A percentile compares a stretch with the other conserved stretches of the same genome.
Evolutionary conservation across 1,140 invertebrate genomes (phyloP).

Genomic region (Mizuhopecten yessoensis): DNA sequence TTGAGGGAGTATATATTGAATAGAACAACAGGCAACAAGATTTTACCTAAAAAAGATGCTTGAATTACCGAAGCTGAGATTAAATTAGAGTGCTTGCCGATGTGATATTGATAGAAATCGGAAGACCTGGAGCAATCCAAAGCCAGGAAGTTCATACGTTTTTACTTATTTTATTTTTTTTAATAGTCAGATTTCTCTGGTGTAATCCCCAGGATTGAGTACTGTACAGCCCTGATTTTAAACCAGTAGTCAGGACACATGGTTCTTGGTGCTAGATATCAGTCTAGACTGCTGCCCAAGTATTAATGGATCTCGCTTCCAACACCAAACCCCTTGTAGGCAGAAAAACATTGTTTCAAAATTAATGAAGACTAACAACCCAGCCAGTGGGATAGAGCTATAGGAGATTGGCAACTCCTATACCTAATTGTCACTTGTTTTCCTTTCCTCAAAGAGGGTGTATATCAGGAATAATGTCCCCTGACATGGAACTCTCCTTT

Average conservation of each 20-base stretch:
- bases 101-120: no score
- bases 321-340: not conserved
- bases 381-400: constrained; percentile 1
- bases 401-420: constrained; percentile 12
- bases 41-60: no score
- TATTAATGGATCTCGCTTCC: not conserved
- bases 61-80: no score
- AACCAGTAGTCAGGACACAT: not conserved
- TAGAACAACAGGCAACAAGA: no score
- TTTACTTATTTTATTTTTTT: no score
- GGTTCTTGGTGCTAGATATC: not conserved
- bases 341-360: constrained; percentile 29
- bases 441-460: not conserved
- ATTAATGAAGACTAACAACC: constrained; percentile 15
- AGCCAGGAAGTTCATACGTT: no score
- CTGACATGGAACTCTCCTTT: constrained; percentile 7
- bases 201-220: not conserved
- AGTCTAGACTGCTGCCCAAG: not conserved
- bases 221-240: not conserved
- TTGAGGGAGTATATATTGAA: no score
- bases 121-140: no score
- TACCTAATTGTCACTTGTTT: constrained; percentile 15
- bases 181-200: no score
- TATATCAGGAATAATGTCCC: constrained; percentile 33
- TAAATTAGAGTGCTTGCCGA: no score